These are phyloP conservation scores for Neogobius melanostomus DNA, from an alignment of 2,113 vertebrate species.

Conservation along the genomic window DNA sequence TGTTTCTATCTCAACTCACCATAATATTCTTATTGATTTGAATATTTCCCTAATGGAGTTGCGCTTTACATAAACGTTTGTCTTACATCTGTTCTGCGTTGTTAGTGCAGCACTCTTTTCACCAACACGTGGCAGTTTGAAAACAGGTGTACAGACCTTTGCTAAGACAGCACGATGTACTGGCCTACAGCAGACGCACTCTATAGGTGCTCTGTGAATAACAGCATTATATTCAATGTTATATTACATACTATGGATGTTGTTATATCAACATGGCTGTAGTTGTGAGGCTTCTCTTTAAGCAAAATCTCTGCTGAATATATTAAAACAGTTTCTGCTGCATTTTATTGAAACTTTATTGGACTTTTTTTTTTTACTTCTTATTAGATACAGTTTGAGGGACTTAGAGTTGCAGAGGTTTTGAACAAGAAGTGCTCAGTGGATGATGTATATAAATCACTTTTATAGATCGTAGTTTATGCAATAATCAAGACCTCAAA, in stretches of 20 bases:
- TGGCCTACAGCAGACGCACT: background rate
- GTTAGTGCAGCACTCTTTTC: background rate
- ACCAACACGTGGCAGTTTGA: background rate
- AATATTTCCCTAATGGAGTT: background rate
- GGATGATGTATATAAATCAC: no score
- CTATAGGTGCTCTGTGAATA: background rate
- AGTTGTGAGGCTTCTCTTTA: no score
- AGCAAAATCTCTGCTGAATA: no score
- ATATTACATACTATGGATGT: no score
- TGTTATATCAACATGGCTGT: no score
- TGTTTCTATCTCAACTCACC: background rate
- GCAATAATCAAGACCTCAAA: background rate
- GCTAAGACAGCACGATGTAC: background rate
- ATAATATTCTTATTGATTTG: background rate
- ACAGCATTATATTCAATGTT: background rate
- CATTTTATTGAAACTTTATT: no score
- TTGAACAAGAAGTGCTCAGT: background rate
- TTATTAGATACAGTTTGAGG: no score
- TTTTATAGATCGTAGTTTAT: background rate
- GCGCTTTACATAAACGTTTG: background rate
- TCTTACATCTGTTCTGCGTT: background rate
- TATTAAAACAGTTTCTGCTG: no score
- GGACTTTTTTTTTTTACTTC: no score
- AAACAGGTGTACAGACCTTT: constrained; percentile 3
- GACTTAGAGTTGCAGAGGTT: background rate